Evolutionary conservation across 2,888 invertebrate species (phyloP).

Genomic region (Polietes domitor): DNA sequence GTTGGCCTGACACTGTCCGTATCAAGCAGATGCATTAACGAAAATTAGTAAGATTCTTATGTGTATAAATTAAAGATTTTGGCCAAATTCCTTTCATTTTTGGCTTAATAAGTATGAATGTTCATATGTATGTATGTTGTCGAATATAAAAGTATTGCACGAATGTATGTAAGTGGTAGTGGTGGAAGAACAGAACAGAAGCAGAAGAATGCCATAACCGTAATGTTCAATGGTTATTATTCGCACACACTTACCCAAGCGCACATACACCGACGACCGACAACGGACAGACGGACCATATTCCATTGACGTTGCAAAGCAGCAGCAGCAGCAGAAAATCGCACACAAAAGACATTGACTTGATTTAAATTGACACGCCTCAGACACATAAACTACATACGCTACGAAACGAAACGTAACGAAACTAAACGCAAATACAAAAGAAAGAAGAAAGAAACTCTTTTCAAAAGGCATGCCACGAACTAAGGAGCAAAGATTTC

Average conservation of each 20-base stretch:
- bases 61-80: slow-evolving; percentile 8
- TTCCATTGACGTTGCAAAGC: slow-evolving; percentile 19
- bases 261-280: not conserved
- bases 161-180: not conserved
- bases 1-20: not conserved
- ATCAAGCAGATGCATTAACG: slow-evolving; percentile 13
- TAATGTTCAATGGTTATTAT: slow-evolving; percentile 35
- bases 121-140: not conserved
- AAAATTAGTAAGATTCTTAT: slow-evolving; percentile 31
- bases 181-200: not conserved
- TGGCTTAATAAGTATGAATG: not conserved
- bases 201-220: slow-evolving; percentile 34
- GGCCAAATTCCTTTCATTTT: slow-evolving; percentile 25
- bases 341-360: slow-evolving; percentile 62
- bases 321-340: slow-evolving; percentile 46
- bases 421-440: slow-evolving; percentile 9
- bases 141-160: no score
- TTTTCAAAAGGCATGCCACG: slow-evolving; percentile 15
- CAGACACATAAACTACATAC: slow-evolving; percentile 68
- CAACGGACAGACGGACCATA: not conserved
- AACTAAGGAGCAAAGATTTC: slow-evolving; percentile 24
- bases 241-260: not conserved
- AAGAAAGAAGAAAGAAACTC: slow-evolving; percentile 27
- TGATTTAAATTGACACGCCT: slow-evolving; percentile 69
- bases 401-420: not conserved